A percentile compares a stretch with the other conserved stretches of the same genome.
phyloP scores from a whole-genome alignment of 2,797 vertebrate species.

The Erithacus rubecula region DNA sequence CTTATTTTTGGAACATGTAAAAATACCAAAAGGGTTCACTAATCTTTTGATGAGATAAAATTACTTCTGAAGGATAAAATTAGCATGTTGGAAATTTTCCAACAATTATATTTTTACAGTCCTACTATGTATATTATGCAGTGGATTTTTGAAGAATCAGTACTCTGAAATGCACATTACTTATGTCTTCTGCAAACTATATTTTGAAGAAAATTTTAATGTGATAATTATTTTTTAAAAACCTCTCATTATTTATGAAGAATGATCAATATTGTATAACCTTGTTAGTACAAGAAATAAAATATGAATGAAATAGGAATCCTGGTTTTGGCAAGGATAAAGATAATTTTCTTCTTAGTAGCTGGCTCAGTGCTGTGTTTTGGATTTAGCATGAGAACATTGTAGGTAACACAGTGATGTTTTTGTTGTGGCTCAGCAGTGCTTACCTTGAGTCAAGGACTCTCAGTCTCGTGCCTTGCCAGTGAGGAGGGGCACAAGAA shows the following conservation, averaged over 20 bases:
- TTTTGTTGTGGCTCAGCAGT: background rate
- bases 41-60: constrained; percentile 54
- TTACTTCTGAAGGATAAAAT: constrained; percentile 59
- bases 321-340: background rate
- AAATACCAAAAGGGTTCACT: constrained; percentile 19
- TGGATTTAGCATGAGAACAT: background rate
- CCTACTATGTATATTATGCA: background rate
- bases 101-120: constrained; percentile 14
- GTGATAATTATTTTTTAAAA: background rate
- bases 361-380: background rate
- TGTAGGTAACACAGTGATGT: background rate
- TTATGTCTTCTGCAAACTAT: background rate
- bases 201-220: background rate
- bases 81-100: constrained; percentile 11
- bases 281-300: background rate
- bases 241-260: background rate
- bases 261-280: background rate
- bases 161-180: background rate
- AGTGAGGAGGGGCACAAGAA: background rate
- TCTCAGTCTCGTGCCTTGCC: background rate
- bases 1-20: constrained; percentile 36
- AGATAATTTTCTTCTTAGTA: background rate
- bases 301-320: background rate
- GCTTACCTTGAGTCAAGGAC: background rate
- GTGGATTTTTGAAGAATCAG: background rate